Base-by-base conservation (phyloP, 2,113 vertebrate species). In the Geothlypis trichas region DNA sequence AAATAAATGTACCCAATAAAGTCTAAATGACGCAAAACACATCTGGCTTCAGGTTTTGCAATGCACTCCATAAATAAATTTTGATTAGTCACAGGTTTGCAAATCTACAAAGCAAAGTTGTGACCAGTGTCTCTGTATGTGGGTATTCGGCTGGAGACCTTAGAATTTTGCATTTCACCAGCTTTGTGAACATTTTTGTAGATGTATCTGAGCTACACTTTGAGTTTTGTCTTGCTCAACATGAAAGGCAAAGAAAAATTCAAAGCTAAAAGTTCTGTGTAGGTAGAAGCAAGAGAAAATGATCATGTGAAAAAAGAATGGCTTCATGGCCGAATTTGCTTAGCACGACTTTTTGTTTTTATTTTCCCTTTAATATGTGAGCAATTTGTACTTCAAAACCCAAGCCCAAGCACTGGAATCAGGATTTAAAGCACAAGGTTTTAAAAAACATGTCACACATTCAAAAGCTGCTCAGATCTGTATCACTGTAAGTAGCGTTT, bases 31-130 rank as follows among this genome's bases (percentile, higher is more conserved):
- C 2, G 13, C 67, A 96, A 94, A 95, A 37, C 71, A 96, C 91
- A 95, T 96, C 84, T 96, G 87, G 87, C 72, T 94, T 96, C 89
- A 95, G 78, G 71, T 95, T 96, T 97, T 85, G 89, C 71, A 93
- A 88, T 69, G 59, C 78, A 55, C 35, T 90, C 46, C 39, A 55
- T 59, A 91, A 95, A 90, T 85, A 57, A 95, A 76, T 95, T 96
- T 82, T 97, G 87, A 96, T 96, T 95, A 91, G 63, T 88, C 72
- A 21, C 90, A 95, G 93, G 87, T 95, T 85, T 94, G 46, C 16
- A 86, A 93, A 88, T 86, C 59, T 88, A 88, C 72, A 88, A 92
- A 95, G 79, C 39, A 67, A 90, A 80, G 33, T n/a, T 69, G 39
- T 37, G 33, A 73, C 71, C 59, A 67, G 15, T 63, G 58, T 58